Evolutionary conservation across 2,113 vertebrate species (phyloP).

Genomic region (Eretmochelys imbricata): DNA sequence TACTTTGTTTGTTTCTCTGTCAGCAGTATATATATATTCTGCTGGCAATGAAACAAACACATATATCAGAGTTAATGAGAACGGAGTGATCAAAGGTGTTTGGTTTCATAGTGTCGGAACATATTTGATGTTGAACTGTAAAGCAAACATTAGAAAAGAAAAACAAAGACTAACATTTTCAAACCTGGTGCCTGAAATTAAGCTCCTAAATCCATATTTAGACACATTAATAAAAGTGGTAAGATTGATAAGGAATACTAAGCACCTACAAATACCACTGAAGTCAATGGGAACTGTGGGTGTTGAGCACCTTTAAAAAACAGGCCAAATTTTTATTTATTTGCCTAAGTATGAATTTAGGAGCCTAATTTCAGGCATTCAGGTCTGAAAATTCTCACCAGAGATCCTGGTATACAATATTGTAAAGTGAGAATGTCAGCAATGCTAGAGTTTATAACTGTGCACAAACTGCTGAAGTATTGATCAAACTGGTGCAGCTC

Average conservation of each 20-base stretch:
- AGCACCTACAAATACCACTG: not conserved
- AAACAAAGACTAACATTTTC: not conserved
- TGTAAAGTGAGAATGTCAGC: not conserved
- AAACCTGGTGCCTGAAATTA: not conserved
- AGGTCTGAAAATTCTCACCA: not conserved
- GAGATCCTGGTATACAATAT: not conserved
- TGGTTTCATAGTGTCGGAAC: not conserved
- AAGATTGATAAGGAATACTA: not conserved
- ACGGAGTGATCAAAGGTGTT: rapidly evolving
- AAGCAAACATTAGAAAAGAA: not conserved
- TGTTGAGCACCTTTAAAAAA: not conserved
- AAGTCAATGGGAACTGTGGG: not conserved
- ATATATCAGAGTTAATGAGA: not conserved
- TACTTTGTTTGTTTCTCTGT: not conserved
- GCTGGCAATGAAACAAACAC: not conserved
- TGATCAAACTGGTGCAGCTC: not conserved
- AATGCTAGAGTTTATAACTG: not conserved
- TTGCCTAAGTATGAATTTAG: not conserved
- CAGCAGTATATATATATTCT: not conserved
- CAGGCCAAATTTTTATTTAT: not conserved
- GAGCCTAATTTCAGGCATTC: not conserved
- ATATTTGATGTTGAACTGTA: not conserved
- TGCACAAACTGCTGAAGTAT: not conserved
- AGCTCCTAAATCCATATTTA: not conserved
- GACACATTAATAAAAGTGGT: not conserved